These are phyloP conservation scores for Drosophila kohkoa DNA, from an alignment of 1,140 invertebrate genomes.

Conservation along the genomic window DNA sequence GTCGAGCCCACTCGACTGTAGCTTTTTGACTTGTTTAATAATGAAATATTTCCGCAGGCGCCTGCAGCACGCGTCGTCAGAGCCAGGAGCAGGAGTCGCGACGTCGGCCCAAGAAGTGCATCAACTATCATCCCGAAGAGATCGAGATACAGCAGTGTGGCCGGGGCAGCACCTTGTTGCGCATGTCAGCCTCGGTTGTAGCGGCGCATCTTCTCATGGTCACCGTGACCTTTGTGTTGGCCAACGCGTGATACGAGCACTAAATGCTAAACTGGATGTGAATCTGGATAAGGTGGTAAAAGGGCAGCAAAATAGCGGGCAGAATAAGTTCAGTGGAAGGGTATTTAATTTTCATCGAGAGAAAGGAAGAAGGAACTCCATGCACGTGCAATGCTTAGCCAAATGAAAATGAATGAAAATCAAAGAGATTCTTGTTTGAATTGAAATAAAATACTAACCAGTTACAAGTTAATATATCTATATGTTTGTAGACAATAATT, in stretches of 20 bases:
- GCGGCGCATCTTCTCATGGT: conserved; percentile 79
- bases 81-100: conserved; percentile 87
- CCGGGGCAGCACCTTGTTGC: conserved; percentile 76
- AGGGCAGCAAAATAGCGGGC: not conserved
- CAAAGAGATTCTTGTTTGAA: conserved; percentile 13
- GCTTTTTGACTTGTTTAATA: not conserved
- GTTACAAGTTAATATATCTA: conserved; percentile 55
- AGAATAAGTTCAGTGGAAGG: not conserved
- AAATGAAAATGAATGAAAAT: conserved; percentile 24
- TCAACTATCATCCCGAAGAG: conserved; percentile 95
- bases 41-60: conserved; percentile 49
- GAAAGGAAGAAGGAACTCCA: not conserved
- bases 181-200: conserved; percentile 62
- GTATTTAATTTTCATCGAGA: not conserved
- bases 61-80: conserved; percentile 86
- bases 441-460: conserved; percentile 31
- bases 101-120: conserved; percentile 91
- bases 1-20: too few species aligned
- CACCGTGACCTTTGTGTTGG: conserved; percentile 68
- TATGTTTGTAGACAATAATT: conserved; percentile 83
- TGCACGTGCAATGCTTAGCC: conserved; percentile 22
- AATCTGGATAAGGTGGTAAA: not conserved
- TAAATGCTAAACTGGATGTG: conserved; percentile 22
- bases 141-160: conserved; percentile 91
- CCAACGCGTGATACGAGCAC: conserved; percentile 82